phyloP scores from a whole-genome alignment of 2,113 vertebrate species.

The Syrmaticus mikado region DNA sequence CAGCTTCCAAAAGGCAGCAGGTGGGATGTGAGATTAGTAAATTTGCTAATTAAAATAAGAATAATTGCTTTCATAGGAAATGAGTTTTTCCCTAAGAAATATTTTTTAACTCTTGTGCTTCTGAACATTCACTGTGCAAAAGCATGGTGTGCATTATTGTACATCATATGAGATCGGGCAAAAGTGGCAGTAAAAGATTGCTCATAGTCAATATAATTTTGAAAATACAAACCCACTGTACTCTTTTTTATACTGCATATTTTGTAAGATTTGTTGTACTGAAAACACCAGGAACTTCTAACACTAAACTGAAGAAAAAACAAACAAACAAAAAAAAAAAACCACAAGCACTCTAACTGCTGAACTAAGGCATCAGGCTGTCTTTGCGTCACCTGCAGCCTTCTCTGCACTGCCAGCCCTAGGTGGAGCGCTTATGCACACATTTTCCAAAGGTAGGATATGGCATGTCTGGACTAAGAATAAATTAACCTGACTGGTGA shows the following conservation, averaged over 20 bases:
- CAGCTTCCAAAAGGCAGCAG: not conserved
- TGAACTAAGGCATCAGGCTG: not conserved
- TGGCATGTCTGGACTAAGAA: not conserved
- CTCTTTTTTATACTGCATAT: not conserved
- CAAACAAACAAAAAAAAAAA: not conserved
- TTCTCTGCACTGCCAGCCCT: fast-evolving
- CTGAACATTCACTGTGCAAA: not conserved
- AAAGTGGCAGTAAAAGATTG: not conserved
- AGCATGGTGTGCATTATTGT: not conserved
- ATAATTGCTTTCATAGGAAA: not conserved
- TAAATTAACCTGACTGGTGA: not conserved
- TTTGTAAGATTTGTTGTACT: not conserved
- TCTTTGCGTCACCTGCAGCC: not conserved
- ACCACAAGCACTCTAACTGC: not conserved
- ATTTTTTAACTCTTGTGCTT: not conserved
- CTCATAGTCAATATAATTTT: not conserved
- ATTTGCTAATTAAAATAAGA: not conserved
- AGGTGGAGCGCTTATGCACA: not conserved
- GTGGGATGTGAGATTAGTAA: not conserved
- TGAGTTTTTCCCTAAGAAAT: not conserved
- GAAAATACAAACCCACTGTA: not conserved
- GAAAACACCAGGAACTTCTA: not conserved
- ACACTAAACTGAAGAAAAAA: not conserved
- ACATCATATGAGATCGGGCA: not conserved
- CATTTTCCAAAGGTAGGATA: not conserved